Percentiles rank a stretch among this genome's conserved stretches.
These are phyloP conservation scores for Fringilla coelebs DNA, from an alignment of 2,797 vertebrate species.

Conservation along the genomic window DNA sequence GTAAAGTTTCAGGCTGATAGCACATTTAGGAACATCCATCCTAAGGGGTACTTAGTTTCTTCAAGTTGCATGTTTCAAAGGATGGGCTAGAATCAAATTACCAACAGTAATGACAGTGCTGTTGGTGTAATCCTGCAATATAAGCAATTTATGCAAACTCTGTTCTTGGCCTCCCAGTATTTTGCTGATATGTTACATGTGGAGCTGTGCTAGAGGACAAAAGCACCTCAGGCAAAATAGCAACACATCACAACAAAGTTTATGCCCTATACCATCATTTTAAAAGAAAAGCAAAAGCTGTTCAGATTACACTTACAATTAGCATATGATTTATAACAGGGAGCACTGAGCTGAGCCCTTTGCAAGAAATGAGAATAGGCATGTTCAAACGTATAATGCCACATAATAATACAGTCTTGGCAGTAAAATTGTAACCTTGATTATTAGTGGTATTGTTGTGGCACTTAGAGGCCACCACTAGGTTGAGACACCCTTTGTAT, in stretches of 20 bases:
- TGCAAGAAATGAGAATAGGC: slow-evolving; percentile 33
- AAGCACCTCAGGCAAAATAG: slow-evolving; percentile 23
- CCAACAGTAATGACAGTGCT: not conserved
- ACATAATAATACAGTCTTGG: slow-evolving; percentile 54
- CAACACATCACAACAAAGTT: slow-evolving; percentile 52
- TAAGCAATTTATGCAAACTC: slow-evolving; percentile 31
- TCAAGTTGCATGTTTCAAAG: not conserved
- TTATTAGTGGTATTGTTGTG: slow-evolving; percentile 41
- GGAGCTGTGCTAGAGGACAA: slow-evolving; percentile 41
- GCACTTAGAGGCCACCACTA: not conserved
- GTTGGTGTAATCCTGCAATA: not conserved
- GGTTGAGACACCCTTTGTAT: not conserved
- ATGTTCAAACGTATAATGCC: slow-evolving; percentile 46
- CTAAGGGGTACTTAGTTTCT: slow-evolving; percentile 5
- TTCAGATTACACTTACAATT: slow-evolving; percentile 50
- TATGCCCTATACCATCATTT: slow-evolving; percentile 18
- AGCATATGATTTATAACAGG: slow-evolving; percentile 50
- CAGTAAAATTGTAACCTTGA: slow-evolving; percentile 48
- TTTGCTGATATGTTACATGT: slow-evolving; percentile 22
- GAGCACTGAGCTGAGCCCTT: slow-evolving; percentile 31
- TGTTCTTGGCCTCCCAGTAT: slow-evolving; percentile 11
- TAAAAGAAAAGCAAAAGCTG: slow-evolving; percentile 44
- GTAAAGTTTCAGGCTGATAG: not conserved
- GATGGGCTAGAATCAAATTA: slow-evolving; percentile 27
- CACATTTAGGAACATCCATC: not conserved